Evolutionary conservation across 2,113 vertebrate species (phyloP), one percentile per base, ranked within the genome.

Genomic region (Cephalopterus ornatus): DNA sequence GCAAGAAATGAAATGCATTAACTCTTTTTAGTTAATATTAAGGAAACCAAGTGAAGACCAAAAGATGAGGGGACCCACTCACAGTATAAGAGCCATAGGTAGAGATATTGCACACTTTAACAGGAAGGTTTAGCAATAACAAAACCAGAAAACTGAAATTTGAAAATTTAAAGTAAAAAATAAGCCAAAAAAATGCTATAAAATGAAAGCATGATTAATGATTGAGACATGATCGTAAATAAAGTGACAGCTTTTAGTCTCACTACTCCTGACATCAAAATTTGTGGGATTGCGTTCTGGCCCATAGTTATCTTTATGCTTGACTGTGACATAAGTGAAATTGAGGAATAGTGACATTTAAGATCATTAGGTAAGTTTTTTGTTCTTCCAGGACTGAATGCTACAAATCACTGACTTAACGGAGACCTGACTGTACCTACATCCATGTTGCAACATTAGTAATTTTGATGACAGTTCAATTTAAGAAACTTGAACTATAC

Each of bases 161-260:
- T 65, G 33, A 11, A 3, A 77, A 72, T 37, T 63, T n/a, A 14
- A 84, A 55, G 26, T 17, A 37, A 41, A 35, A 77, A 85, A 93
- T 11, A 89, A 63, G 6, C 32, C 1, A 58, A 42, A 56, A 80
- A 86, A 33, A 3, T 14, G 2, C 1, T 53, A 6, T 23, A 49
- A 89, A 67, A 8, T 39, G 9, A 50, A 76, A 65, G 7, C 5
- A 42, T 0, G 0, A 39, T 42, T 70, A 61, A 56, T 0, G 0
- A 73, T 9, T 35, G 49, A 59, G 81, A 85, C 6, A 16, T 4
- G 2, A 58, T 68, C 12, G 33, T 84, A 55, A 83, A n/a, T 15
- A 50, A 53, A 72, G 28, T 19, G 8, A 35, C 49, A 4, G 1
- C 17, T 59, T 18, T 32, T 52, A 59, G 24, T 49, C 32, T 83